phyloP scores from a whole-genome alignment of 1,140 invertebrate species.

The Drosophila pectinifera region DNA sequence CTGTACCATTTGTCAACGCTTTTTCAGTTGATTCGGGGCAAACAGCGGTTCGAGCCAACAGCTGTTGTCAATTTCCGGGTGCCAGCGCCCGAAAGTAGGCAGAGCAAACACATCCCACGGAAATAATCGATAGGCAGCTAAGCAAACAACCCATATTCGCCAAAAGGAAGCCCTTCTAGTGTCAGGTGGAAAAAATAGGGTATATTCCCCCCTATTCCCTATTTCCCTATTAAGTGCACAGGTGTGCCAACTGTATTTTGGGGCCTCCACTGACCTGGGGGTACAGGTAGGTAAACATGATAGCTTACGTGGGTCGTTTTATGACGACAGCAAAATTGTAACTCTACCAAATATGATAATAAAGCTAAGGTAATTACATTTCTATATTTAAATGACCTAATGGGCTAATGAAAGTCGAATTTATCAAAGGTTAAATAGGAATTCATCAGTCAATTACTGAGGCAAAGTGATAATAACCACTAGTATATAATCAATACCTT shows the following conservation, averaged over 20 bases:
- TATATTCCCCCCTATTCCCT: conserved; percentile 3
- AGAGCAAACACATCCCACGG: conserved; percentile 19
- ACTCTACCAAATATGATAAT: conserved; percentile 4
- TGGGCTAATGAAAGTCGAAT: neutral
- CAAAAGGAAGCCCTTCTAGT: conserved; percentile 45
- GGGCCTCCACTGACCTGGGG: conserved; percentile 2
- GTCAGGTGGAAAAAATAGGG: conserved; percentile 5
- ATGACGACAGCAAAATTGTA: conserved; percentile 10
- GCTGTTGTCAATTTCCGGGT: conserved; percentile 40
- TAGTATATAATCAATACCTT: no score
- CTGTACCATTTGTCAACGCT: conserved; percentile 20
- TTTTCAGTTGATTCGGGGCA: conserved; percentile 51
- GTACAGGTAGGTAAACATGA: conserved; percentile 16
- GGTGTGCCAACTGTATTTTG: conserved; percentile 25
- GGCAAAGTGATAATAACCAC: no score
- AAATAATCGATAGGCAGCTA: conserved; percentile 42
- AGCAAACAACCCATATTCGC: conserved; percentile 34
- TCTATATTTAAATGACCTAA: neutral
- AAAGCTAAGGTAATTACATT: conserved; percentile 31
- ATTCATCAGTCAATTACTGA: neutral
- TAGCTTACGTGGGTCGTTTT: conserved; percentile 4
- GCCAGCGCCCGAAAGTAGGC: conserved; percentile 44
- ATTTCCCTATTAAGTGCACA: conserved; percentile 23
- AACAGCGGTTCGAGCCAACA: conserved; percentile 38
- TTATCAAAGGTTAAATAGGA: neutral